These are phyloP conservation scores for Stenodera caucasica DNA, from an alignment of 2,888 invertebrate genomes.

Conservation along the genomic window DNA sequence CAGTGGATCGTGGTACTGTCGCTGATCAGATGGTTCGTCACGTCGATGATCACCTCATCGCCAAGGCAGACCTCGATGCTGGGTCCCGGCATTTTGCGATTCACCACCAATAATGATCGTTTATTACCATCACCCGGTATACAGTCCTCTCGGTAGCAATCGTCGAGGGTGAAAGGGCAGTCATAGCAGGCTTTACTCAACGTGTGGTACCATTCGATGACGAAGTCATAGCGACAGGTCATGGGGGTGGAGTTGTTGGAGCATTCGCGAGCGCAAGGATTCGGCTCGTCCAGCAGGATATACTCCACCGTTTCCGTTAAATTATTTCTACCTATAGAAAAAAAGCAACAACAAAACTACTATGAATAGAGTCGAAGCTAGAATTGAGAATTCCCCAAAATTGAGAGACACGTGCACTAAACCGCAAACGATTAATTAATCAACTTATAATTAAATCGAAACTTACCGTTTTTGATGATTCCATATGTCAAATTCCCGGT, in stretches of 20 bases:
- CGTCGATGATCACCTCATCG: conserved; percentile 82
- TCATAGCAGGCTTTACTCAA: conserved; percentile 87
- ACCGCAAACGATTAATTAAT: too few relatives aligned
- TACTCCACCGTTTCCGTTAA: conserved; percentile 38
- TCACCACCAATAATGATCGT: conserved; percentile 75
- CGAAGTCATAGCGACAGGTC: conserved; percentile 73
- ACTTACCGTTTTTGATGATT: conserved; percentile 15
- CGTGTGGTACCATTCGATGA: conserved; percentile 81
- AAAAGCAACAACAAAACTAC: too few relatives aligned
- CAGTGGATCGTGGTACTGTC: conserved; percentile 88
- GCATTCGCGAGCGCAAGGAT: conserved; percentile 70
- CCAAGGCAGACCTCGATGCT: conserved; percentile 83
- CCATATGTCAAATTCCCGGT: conserved; percentile 6
- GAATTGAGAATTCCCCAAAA: not conserved
- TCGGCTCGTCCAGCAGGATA: conserved; percentile 41
- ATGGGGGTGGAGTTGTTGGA: conserved; percentile 61
- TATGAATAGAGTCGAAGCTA: not conserved
- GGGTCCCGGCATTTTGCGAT: conserved; percentile 87
- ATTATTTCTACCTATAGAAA: conserved; percentile 8
- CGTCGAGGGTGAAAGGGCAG: conserved; percentile 74
- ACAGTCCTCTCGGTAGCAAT: conserved; percentile 79
- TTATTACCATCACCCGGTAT: conserved; percentile 80
- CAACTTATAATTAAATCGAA: not conserved
- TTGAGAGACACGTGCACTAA: too few relatives aligned
- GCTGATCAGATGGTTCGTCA: conserved; percentile 75